Conservation (phyloP, 2,888 invertebrate species). For the Luperina testacea region DNA sequence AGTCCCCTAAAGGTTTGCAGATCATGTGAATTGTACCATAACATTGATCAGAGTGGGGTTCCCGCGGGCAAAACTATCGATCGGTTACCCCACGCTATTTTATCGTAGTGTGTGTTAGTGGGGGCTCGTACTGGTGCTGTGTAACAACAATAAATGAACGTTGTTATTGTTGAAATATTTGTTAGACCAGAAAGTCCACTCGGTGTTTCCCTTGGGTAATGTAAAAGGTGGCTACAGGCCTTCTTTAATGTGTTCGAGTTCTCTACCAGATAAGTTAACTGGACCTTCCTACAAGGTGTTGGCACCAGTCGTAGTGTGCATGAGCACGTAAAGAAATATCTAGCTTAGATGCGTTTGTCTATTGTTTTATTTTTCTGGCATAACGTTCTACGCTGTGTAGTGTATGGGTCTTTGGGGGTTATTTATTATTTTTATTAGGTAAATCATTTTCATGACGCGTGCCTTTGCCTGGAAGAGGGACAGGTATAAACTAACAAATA, state of each 20-base stretch:
- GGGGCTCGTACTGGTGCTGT: conserved; percentile 19
- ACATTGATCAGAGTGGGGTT: conserved; percentile 59
- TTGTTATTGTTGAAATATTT: conserved; percentile 12
- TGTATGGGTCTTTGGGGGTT: neutral
- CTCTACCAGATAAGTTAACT: neutral
- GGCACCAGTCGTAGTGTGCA: neutral
- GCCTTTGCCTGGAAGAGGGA: neutral
- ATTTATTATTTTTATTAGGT: neutral
- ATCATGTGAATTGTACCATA: conserved; percentile 46
- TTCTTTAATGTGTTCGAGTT: no score
- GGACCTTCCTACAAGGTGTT: no score
- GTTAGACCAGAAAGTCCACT: neutral
- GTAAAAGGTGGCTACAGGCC: neutral
- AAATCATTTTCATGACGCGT: neutral
- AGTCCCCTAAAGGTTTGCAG: conserved; percentile 38
- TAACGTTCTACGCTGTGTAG: neutral
- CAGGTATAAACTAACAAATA: neutral
- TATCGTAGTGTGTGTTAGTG: conserved; percentile 31
- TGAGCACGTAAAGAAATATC: neutral
- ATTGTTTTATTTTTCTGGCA: neutral
- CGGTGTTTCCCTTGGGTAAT: neutral
- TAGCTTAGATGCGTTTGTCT: neutral
- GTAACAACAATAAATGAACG: neutral
- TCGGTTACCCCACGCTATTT: conserved; percentile 30
- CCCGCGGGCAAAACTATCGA: conserved; percentile 66